Evolutionary conservation across 37 sponge, comb jelly and placozoan species (phyloP).

Genomic region (Aplysina aerophoba): DNA sequence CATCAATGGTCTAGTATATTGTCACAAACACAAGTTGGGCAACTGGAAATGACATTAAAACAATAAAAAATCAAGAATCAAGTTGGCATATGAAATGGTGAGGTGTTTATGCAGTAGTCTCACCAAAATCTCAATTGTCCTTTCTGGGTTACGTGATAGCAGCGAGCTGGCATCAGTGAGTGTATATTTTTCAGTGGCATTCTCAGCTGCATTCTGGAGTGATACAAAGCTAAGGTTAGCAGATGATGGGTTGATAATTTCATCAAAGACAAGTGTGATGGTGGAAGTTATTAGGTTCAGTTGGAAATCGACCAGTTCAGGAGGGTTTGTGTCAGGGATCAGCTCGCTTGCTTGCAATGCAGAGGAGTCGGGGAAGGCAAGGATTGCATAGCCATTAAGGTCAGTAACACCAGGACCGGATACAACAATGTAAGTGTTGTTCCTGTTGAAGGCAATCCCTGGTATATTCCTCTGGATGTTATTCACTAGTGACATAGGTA

Average conservation of each 20-base stretch:
- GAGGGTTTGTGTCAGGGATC: constrained; percentile 66
- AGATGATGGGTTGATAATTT: constrained; percentile 54
- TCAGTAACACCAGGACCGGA: constrained; percentile 55
- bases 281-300: constrained; percentile 71
- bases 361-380: constrained; percentile 20
- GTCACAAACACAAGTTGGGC: too few species aligned
- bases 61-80: too few species aligned
- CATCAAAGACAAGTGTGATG: constrained; percentile 76
- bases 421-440: constrained; percentile 64
- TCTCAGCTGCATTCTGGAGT: constrained; percentile 53
- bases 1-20: too few species aligned
- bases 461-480: constrained; percentile 47
- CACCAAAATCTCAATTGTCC: constrained; percentile 15
- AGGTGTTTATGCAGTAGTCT: too few species aligned
- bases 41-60: too few species aligned
- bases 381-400: constrained; percentile 60
- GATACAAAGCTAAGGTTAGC: constrained; percentile 55
- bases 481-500: constrained; percentile 54
- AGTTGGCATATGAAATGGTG: too few species aligned
- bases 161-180: constrained; percentile 46
- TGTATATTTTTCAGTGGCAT: constrained; percentile 47
- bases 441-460: constrained; percentile 47
- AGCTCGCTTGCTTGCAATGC: constrained; percentile 51
- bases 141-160: neutral
- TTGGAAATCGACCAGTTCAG: constrained; percentile 65